phyloP scores from a whole-genome alignment of 1,140 invertebrate genomes.

The Metaphire vulgaris region DNA sequence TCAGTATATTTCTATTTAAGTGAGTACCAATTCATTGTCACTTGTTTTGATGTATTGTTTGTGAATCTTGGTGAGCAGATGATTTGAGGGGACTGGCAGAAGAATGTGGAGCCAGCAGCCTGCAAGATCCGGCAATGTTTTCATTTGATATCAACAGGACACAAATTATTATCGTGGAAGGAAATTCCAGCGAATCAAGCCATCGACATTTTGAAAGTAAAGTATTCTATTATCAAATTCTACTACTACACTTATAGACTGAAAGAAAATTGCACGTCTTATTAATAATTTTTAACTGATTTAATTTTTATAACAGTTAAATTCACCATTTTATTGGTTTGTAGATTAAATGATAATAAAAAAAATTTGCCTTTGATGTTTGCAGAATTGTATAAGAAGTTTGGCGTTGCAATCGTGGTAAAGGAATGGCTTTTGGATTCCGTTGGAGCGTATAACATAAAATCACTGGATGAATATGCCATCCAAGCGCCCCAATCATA shows the following conservation, averaged over 20 bases:
- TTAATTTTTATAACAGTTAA: too few species aligned
- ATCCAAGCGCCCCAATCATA: background rate
- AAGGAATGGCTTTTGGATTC: conserved; percentile 41
- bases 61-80: conserved; percentile 30
- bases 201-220: conserved; percentile 33
- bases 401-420: conserved; percentile 32
- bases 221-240: conserved; percentile 23
- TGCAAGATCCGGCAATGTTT: conserved; percentile 33
- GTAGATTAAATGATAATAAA: too few species aligned
- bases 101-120: conserved; percentile 31
- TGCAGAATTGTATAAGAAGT: conserved; percentile 35
- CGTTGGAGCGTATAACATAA: conserved; percentile 32
- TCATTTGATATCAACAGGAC: conserved; percentile 28
- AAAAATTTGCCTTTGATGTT: too few species aligned
- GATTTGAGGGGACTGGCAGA: conserved; percentile 32
- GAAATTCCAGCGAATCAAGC: conserved; percentile 27
- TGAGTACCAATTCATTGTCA: too few species aligned
- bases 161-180: conserved; percentile 30
- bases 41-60: too few species aligned
- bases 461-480: conserved; percentile 33
- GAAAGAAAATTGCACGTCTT: too few species aligned
- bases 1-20: too few species aligned
- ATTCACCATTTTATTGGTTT: too few species aligned
- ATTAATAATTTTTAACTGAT: too few species aligned
- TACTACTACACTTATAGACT: too few species aligned